Percentiles rank a stretch among this genome's conserved stretches.
Conservation (phyloP, 2,888 invertebrate species). For the Heliconius sara region DNA sequence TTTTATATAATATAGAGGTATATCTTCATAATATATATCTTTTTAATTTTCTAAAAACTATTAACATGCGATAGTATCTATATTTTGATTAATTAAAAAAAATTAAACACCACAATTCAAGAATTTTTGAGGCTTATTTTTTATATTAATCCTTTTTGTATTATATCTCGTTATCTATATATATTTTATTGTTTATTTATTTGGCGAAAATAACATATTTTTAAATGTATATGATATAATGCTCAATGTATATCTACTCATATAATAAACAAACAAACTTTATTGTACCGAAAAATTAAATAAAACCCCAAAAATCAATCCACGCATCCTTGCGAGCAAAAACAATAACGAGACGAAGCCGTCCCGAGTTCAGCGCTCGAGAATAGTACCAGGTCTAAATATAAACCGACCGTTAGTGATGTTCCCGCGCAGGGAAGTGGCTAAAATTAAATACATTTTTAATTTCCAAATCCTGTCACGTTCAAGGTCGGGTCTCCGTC, state of each 20-base stretch:
- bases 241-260: neutral
- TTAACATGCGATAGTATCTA: too few species aligned
- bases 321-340: constrained; percentile 56
- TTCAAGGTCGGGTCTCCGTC: constrained; percentile 76
- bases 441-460: constrained; percentile 74
- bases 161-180: neutral
- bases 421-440: constrained; percentile 75
- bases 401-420: constrained; percentile 77
- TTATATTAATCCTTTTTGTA: neutral
- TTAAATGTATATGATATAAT: neutral
- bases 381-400: constrained; percentile 81
- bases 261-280: neutral
- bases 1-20: too few species aligned
- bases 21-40: too few species aligned
- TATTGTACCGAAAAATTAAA: neutral
- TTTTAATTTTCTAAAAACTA: too few species aligned
- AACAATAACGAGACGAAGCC: constrained; percentile 76
- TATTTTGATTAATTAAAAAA: neutral
- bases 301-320: constrained; percentile 35
- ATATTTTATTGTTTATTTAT: neutral
- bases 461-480: constrained; percentile 77
- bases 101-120: neutral
- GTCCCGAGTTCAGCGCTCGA: constrained; percentile 78
- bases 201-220: neutral
- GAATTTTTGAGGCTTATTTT: neutral